Evolutionary conservation across 2,113 vertebrate species (phyloP).

Genomic region (Pelvicachromis taeniatus): DNA sequence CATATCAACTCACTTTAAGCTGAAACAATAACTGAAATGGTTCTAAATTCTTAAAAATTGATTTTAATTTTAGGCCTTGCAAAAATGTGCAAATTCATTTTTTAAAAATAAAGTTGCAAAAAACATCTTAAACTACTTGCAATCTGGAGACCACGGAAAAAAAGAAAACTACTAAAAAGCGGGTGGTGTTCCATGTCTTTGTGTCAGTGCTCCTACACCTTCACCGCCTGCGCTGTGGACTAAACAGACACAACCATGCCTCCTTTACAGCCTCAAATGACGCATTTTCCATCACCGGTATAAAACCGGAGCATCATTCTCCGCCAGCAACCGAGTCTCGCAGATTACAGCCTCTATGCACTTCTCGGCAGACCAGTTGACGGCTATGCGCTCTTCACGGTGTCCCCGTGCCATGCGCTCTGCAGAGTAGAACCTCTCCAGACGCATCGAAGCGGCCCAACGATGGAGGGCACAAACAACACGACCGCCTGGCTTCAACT

Average conservation of each 20-base stretch:
- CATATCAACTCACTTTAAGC: background rate
- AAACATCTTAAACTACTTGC: background rate
- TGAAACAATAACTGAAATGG: background rate
- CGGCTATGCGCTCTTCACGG: conserved; percentile 32
- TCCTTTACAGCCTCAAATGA: conserved; percentile 62
- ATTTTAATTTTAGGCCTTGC: background rate
- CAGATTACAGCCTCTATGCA: background rate
- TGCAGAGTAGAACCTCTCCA: conserved; percentile 6
- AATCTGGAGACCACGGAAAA: background rate
- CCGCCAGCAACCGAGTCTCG: conserved; percentile 39
- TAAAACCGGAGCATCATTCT: conserved; percentile 60
- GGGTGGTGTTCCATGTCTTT: background rate
- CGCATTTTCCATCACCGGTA: conserved; percentile 69
- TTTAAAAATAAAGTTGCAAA: background rate
- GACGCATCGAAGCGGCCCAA: background rate
- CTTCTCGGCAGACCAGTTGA: background rate
- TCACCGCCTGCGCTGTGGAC: background rate
- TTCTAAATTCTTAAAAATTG: background rate
- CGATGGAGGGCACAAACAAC: conserved; percentile 80
- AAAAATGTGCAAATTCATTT: background rate
- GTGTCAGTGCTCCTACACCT: background rate
- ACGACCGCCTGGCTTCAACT: conserved; percentile 68
- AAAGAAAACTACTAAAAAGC: no score
- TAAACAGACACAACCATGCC: background rate
- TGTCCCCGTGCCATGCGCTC: conserved; percentile 1